Conservation (phyloP, 2,113 vertebrate genomes). For the Vidua chalybeata region DNA sequence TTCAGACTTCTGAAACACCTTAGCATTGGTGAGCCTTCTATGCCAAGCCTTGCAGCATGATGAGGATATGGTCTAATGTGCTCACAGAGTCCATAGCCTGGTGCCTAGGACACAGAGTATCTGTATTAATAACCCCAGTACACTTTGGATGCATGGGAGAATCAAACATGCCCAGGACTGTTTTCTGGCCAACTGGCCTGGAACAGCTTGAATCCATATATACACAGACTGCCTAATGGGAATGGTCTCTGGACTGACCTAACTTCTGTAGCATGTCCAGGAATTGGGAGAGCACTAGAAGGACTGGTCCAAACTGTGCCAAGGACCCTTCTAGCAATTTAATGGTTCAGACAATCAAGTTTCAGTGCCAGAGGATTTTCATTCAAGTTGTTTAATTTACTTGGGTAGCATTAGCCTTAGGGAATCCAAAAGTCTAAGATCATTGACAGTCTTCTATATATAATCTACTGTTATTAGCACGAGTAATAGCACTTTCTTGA, state of each 20-base stretch:
- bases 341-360: slow-evolving; percentile 20
- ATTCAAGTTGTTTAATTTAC: slow-evolving; percentile 43
- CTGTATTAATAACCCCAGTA: neutral
- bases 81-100: neutral
- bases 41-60: neutral
- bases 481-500: slow-evolving; percentile 39
- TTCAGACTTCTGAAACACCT: neutral
- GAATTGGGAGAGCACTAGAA: neutral
- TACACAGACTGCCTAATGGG: neutral
- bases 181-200: neutral
- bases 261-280: slow-evolving; percentile 13
- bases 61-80: neutral
- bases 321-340: slow-evolving; percentile 36
- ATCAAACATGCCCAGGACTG: neutral
- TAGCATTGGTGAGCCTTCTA: neutral
- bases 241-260: neutral
- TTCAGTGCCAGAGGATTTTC: slow-evolving; percentile 33
- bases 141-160: neutral
- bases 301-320: slow-evolving; percentile 14
- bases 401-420: slow-evolving; percentile 32
- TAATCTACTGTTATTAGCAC: slow-evolving; percentile 39
- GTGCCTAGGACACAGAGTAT: neutral
- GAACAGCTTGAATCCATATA: neutral
- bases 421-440: slow-evolving; percentile 26
- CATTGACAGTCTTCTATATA: slow-evolving; percentile 46